A percentile compares a stretch with the other conserved stretches of the same genome.
Evolutionary conservation across 2,888 invertebrate genomes (phyloP).

Genomic region (Hymenopus coronatus): DNA sequence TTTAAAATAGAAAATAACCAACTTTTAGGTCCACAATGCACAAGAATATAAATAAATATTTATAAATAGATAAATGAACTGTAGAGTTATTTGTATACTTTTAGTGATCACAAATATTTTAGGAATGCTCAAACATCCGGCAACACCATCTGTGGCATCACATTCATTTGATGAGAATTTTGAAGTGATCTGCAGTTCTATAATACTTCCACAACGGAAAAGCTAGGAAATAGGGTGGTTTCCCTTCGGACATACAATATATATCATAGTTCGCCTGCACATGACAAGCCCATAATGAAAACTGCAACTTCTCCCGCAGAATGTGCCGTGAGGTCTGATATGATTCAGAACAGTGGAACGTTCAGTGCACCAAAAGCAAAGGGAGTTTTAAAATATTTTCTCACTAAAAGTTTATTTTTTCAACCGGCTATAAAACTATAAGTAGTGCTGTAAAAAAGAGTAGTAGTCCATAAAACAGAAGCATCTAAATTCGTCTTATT

Average conservation of each 20-base stretch:
- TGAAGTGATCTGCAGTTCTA: not conserved
- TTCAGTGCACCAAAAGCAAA: too few species aligned
- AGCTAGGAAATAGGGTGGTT: not conserved
- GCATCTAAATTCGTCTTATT: too few species aligned
- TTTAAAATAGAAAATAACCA: too few species aligned
- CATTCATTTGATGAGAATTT: not conserved
- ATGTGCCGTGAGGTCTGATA: not conserved
- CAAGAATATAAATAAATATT: not conserved
- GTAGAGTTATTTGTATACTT: not conserved
- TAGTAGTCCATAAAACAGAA: too few species aligned
- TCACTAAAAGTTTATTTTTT: too few species aligned
- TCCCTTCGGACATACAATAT: not conserved
- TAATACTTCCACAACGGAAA: not conserved
- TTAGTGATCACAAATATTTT: not conserved
- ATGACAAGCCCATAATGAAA: not conserved
- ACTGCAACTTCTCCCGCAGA: not conserved
- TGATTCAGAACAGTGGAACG: not conserved
- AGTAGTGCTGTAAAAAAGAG: too few species aligned
- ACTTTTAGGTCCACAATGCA: too few species aligned
- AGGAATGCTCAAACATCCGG: not conserved
- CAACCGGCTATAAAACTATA: too few species aligned
- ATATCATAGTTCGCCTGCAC: not conserved
- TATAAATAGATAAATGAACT: not conserved
- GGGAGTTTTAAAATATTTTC: too few species aligned
- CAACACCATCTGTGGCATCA: not conserved